A percentile compares a stretch with the other conserved stretches of the same genome.
phyloP scores from a whole-genome alignment of 2,113 vertebrate species.

The Glaucomys volans region DNA sequence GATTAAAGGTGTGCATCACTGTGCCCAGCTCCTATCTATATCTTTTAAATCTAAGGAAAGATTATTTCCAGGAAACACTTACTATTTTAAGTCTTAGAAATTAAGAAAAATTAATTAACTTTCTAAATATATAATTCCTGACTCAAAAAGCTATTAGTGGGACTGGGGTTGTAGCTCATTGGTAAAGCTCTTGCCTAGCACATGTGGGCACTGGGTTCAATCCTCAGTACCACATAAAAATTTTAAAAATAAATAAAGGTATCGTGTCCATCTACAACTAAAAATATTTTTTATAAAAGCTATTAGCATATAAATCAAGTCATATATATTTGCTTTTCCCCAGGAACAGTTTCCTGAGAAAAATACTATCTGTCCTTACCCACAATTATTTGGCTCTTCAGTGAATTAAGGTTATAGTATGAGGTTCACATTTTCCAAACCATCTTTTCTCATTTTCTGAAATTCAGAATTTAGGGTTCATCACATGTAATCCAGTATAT shows the following conservation, averaged over 20 bases:
- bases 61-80: slow-evolving; percentile 11
- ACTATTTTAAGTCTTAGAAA: slow-evolving; percentile 44
- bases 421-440: slow-evolving; percentile 43
- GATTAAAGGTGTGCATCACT: no score
- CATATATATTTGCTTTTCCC: not conserved
- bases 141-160: not conserved
- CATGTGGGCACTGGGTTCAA: no score
- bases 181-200: no score
- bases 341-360: not conserved
- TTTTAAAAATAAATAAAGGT: no score
- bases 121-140: not conserved
- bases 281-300: not conserved
- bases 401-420: not conserved
- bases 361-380: not conserved
- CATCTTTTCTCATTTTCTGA: slow-evolving; percentile 57
- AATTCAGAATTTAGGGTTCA: slow-evolving; percentile 1
- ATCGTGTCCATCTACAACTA: no score
- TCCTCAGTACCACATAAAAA: no score
- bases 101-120: slow-evolving; percentile 9
- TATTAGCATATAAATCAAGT: not conserved
- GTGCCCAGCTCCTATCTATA: no score
- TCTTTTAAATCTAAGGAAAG: slow-evolving; percentile 16
- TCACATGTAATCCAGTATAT: not conserved
- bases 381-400: not conserved
- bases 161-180: no score